These are phyloP conservation scores for Ctenoplectra terminalis DNA, from an alignment of 1,140 invertebrate genomes.

Conservation along the genomic window DNA sequence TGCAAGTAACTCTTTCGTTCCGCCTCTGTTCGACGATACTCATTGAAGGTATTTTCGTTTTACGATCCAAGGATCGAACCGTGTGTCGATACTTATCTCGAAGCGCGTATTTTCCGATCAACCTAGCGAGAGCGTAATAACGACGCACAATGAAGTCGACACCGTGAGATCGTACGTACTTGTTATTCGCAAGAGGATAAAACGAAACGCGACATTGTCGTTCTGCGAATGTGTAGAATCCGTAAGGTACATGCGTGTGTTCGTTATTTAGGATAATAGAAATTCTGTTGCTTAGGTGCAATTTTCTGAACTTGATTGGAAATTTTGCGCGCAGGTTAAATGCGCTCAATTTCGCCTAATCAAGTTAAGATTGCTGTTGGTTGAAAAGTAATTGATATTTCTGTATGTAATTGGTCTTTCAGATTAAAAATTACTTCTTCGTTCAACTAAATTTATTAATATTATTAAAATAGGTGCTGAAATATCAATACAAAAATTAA, in stretches of 20 bases:
- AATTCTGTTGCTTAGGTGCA: neutral
- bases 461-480: too few species aligned
- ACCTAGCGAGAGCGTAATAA: neutral
- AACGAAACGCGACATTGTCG: neutral
- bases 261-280: neutral
- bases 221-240: neutral
- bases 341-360: too few species aligned
- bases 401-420: too few species aligned
- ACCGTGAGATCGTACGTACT: neutral
- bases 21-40: neutral
- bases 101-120: conserved; percentile 35
- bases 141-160: conserved; percentile 20
- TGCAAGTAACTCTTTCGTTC: neutral
- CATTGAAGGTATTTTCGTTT: conserved; percentile 1
- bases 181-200: conserved; percentile 15
- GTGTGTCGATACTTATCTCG: conserved; percentile 12
- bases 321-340: too few species aligned
- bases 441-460: too few species aligned
- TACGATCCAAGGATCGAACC: neutral
- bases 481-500: too few species aligned
- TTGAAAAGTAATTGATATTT: too few species aligned
- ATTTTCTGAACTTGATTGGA: too few species aligned
- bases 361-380: too few species aligned
- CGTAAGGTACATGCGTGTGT: neutral
- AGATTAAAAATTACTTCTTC: too few species aligned